Evolutionary conservation across 2,113 vertebrate genomes (phyloP).

Genomic region (Rhinolophus sinicus): DNA sequence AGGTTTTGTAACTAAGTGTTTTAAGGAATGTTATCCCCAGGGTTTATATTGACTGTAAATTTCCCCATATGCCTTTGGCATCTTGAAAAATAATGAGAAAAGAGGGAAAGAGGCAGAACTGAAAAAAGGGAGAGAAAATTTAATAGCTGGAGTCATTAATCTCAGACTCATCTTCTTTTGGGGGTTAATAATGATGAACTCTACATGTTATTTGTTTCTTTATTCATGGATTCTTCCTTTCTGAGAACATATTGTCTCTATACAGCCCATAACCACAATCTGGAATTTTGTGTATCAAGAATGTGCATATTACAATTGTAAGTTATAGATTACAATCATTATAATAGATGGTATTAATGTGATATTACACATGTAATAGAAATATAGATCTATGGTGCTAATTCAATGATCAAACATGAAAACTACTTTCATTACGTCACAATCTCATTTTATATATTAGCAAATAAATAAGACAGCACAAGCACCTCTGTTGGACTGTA

Average conservation of each 20-base stretch:
- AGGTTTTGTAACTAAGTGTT: not conserved
- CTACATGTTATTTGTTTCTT: not conserved
- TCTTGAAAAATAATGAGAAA: not conserved
- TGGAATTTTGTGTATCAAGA: not conserved
- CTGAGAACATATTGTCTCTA: not conserved
- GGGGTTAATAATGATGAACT: not conserved
- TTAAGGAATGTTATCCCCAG: not conserved
- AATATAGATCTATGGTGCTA: not conserved
- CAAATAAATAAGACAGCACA: not conserved
- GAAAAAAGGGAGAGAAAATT: not conserved
- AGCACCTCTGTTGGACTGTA: not conserved
- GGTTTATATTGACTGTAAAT: not conserved
- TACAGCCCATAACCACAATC: not conserved
- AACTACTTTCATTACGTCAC: not conserved
- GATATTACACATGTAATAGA: no score
- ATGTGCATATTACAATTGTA: not conserved
- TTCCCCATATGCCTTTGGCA: not conserved
- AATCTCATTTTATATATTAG: not conserved
- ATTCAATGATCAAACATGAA: not conserved
- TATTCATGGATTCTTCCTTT: not conserved
- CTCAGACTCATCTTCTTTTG: not conserved
- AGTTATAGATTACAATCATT: no score
- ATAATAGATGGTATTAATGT: no score
- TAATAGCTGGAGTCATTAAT: not conserved
- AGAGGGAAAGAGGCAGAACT: not conserved